Base-by-base conservation (phyloP, 2,888 invertebrate species). In the Pyralis farinalis region DNA sequence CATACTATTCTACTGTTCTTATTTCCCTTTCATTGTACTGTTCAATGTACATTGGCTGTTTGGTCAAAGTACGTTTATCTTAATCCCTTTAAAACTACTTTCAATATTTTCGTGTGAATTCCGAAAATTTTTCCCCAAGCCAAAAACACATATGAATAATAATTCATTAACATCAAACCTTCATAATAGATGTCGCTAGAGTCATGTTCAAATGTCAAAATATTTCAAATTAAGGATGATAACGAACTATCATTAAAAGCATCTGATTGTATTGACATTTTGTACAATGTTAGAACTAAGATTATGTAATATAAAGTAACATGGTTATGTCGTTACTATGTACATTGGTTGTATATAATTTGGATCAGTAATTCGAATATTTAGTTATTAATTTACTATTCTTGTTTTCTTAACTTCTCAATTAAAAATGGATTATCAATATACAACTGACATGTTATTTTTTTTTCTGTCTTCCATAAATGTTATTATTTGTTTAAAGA, bases 301-400 rank as follows among this genome's bases (percentile, higher is more conserved):
- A 43, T 45, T 53, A 59, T 67, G 63, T 70, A 70, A 58, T 50
- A 64, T 67, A 16, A 16, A 67, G 59, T 43, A 20, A 29, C 12
- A 31, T 39, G 39, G 40, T 12, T 42, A 40, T 53, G 55, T 52
- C 66, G 69, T 70, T 55, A 62, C 62, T 53, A 57, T 86, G 83
- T 87, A 84, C 73, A 87, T 84, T 85, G 84, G 79, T 84, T 87
- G 87, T 87, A 87, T 66, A 87, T 86, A 85, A 72, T 78, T 74
- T 69, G 63, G 53, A 71, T 63, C 56, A 59, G 49, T 59, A 47
- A 38, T 22, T 46, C 54, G 63, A 63, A 58, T 65, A 55, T 58
- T 48, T 63, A 68, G 61, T 34, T 29, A 50, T 47, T 57, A 48
- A 50, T 47, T 46, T 42, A 40, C 29, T 37, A 27, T 34, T 33